phyloP scores from a whole-genome alignment of 2,797 vertebrate genomes.

The Takifugu ocellatus region DNA sequence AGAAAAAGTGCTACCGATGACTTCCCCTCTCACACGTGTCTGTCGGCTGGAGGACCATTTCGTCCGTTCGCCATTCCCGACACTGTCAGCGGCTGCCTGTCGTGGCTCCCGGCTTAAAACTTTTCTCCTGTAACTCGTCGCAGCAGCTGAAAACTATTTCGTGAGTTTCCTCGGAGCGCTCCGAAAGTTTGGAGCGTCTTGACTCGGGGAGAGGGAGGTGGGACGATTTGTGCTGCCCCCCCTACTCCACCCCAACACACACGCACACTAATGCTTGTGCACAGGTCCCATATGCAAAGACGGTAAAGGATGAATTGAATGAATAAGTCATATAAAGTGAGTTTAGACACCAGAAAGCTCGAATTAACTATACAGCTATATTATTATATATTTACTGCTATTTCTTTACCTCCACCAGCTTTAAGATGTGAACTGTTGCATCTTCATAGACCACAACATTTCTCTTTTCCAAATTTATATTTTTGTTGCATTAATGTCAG shows the following conservation, averaged over 20 bases:
- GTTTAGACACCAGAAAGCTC: too few species aligned
- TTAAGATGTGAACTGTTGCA: too few species aligned
- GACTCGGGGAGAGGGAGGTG: constrained; percentile 65
- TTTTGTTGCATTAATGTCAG: background rate
- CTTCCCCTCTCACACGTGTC: constrained; percentile 67
- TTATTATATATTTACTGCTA: too few species aligned
- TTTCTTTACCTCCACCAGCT: too few species aligned
- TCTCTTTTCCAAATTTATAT: too few species aligned
- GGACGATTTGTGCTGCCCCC: constrained; percentile 53
- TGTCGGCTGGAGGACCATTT: constrained; percentile 69
- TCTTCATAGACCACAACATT: too few species aligned
- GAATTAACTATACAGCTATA: too few species aligned
- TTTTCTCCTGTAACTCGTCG: constrained; percentile 4
- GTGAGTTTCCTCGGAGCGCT: constrained; percentile 63
- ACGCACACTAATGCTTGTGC: constrained; percentile 3
- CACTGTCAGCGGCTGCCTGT: constrained; percentile 25
- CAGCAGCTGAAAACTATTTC: constrained; percentile 42
- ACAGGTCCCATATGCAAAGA: constrained; percentile 34
- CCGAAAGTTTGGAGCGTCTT: constrained; percentile 67
- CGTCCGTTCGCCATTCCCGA: constrained; percentile 79
- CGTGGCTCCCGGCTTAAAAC: too few species aligned
- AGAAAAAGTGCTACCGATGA: constrained; percentile 45
- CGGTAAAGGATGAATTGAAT: too few species aligned
- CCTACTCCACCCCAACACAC: constrained; percentile 16
- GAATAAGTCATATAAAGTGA: too few species aligned